These are phyloP conservation scores for Brachynemurus nebulosus DNA, from an alignment of 2,888 invertebrate species.

Conservation along the genomic window DNA sequence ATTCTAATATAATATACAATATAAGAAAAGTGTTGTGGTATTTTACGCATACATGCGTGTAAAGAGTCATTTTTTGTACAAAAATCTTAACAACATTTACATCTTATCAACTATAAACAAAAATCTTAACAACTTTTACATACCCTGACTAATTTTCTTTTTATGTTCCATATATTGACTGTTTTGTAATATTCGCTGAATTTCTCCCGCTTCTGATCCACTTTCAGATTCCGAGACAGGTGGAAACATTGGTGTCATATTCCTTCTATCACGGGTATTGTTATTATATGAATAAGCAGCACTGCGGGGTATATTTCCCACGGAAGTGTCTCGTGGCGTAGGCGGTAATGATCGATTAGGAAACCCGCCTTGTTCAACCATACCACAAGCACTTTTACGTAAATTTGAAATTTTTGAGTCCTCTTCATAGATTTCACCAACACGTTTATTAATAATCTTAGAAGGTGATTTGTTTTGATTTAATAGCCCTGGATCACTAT, in stretches of 20 bases:
- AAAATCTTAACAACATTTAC: too few relatives aligned
- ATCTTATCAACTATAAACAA: too few relatives aligned
- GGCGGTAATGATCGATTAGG: constrained; percentile 34
- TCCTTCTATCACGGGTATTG: constrained; percentile 23
- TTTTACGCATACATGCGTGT: too few relatives aligned
- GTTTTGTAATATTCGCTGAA: constrained; percentile 44
- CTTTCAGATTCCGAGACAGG: constrained; percentile 47
- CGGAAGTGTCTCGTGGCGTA: constrained; percentile 23
- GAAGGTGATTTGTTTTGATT: neutral
- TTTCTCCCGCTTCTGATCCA: constrained; percentile 58
- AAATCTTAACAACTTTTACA: too few relatives aligned
- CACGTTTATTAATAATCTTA: neutral
- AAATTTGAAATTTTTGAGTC: neutral
- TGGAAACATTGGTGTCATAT: constrained; percentile 21
- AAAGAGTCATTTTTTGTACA: too few relatives aligned
- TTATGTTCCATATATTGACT: constrained; percentile 14
- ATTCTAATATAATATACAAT: too few relatives aligned
- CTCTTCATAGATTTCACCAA: neutral
- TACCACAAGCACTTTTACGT: neutral
- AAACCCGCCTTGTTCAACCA: constrained; percentile 6
- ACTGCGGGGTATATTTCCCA: constrained; percentile 2
- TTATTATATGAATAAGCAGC: constrained; percentile 12
- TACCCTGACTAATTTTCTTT: neutral
- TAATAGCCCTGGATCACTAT: neutral
- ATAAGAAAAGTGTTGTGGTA: too few relatives aligned